A percentile compares a stretch with the other conserved stretches of the same genome.
These are phyloP conservation scores for Scelioninae gen. 2 DNA, from an alignment of 2,888 invertebrate species.

Conservation along the genomic window DNA sequence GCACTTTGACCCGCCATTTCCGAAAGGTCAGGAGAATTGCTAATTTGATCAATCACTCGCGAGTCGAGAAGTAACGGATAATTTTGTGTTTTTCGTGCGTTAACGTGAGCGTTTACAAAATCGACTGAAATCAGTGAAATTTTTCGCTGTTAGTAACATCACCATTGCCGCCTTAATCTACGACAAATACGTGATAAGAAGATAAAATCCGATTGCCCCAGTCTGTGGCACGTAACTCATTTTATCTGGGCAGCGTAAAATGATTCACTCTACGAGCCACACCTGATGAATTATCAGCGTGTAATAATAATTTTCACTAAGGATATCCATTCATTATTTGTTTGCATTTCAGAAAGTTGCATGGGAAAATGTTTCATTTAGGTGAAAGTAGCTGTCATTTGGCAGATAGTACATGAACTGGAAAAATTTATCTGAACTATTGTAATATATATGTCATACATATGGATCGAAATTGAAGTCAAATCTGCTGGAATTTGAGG, in stretches of 20 bases:
- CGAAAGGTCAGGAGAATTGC: constrained; percentile 10
- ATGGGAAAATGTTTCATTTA: too few species aligned
- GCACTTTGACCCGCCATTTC: constrained; percentile 74
- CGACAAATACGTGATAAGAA: constrained; percentile 72
- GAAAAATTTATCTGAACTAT: too few species aligned
- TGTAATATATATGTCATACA: too few species aligned
- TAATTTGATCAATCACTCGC: constrained; percentile 22
- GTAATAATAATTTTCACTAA: too few species aligned
- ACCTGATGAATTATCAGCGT: too few species aligned
- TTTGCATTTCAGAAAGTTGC: too few species aligned
- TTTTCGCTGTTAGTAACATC: constrained; percentile 50
- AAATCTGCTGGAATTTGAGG: too few species aligned
- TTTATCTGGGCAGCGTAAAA: constrained; percentile 52
- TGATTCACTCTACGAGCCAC: constrained; percentile 55
- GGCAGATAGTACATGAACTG: too few species aligned
- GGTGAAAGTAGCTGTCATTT: too few species aligned
- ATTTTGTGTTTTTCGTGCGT: neutral
- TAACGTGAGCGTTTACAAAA: constrained; percentile 13
- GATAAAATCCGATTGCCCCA: constrained; percentile 70
- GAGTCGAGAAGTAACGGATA: neutral
- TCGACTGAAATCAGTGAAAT: constrained; percentile 41
- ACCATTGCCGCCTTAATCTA: constrained; percentile 67
- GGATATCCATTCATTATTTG: too few species aligned
- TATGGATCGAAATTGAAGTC: too few species aligned
- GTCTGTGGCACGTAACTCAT: constrained; percentile 62